Base-by-base conservation (phyloP, 2,888 invertebrate genomes). In the Halictus ligatus region DNA sequence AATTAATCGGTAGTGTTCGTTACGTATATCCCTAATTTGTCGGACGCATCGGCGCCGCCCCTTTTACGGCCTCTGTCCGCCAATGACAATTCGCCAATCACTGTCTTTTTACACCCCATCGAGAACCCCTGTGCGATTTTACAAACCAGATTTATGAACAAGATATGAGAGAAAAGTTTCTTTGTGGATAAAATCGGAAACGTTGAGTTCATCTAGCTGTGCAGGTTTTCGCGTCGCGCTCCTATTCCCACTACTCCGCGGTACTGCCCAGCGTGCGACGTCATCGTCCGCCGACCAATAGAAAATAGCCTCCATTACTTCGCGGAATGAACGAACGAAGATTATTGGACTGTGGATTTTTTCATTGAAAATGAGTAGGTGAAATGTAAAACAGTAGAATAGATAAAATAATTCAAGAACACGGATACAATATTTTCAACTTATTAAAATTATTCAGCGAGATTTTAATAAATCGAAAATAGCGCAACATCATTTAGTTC, bases 1-100 rank as follows among this genome's bases (percentile, higher is more conserved):
- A 83, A 83, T 84, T 83, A 84, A 82, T 89, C 86, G 85, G 83
- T 83, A 86, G 50, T 64, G 67, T 89, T 88, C 86, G 40, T 71
- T 93, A 92, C 92, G 92, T 92, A 91, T 92, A 92, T 93, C 92
- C 91, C 93, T 92, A 91, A 87, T 92, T 93, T 92, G 91, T 93
- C 91, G 93, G 93, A 93, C 94, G 94, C 93, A 93, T 93, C 92
- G 93, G 93, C 93, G 93, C 92, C 92, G 93, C 92, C 93, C 92
- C 91, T 89, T 85, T 77, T 90, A 89, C 86, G 86, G 87, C 91
- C 90, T 86, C 90, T 76, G 74, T 67, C 81, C 83, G 64, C 64
- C 64, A 64, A 64, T 64, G 29, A 18, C 29, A 29, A 64, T 64
- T 25, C 64, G 64, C 29, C 64, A 29, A 64, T 58, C n/a, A 58